These are phyloP conservation scores for Argentina silus DNA, from an alignment of 2,797 vertebrate species.

Conservation along the genomic window DNA sequence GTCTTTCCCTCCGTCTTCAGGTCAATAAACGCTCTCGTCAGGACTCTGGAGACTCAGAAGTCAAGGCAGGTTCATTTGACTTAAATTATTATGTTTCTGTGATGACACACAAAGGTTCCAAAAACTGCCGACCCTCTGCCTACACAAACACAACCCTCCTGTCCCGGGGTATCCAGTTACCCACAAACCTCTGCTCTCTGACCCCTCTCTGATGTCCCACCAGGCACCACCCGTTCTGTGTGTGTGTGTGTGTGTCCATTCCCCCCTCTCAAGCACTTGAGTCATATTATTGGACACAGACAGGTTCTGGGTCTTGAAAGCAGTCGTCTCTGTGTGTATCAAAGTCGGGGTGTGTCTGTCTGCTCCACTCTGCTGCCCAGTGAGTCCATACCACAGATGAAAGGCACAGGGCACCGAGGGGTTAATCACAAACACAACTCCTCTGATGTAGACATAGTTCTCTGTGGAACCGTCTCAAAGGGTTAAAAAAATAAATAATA, in stretches of 20 bases:
- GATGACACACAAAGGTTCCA: slow-evolving; percentile 18
- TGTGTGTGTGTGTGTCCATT: slow-evolving; percentile 23
- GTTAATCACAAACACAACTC: slow-evolving; percentile 65
- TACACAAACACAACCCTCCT: slow-evolving; percentile 10
- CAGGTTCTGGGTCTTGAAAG: slow-evolving; percentile 29
- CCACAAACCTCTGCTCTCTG: slow-evolving; percentile 61
- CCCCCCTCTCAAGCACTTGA: no score
- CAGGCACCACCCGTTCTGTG: slow-evolving; percentile 17
- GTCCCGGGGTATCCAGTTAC: slow-evolving; percentile 60
- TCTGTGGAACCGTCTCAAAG: not conserved
- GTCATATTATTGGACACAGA: no score
- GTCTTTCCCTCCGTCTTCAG: slow-evolving; percentile 62
- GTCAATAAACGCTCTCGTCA: slow-evolving; percentile 92
- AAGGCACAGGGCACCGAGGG: slow-evolving; percentile 55
- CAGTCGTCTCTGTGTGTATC: slow-evolving; percentile 36
- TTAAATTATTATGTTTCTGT: not conserved
- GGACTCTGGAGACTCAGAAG: slow-evolving; percentile 90
- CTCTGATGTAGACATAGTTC: not conserved
- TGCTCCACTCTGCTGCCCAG: slow-evolving; percentile 34
- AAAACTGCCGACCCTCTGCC: slow-evolving; percentile 12
- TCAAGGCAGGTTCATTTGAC: slow-evolving; percentile 80
- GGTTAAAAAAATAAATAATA: not conserved
- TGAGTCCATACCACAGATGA: slow-evolving; percentile 63
- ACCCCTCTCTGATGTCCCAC: slow-evolving; percentile 40
- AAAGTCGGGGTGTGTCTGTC: slow-evolving; percentile 56